Percentiles rank a stretch among this genome's conserved stretches.
These are phyloP conservation scores for Drosophila arizonae DNA, from an alignment of 1,140 invertebrate genomes.

Conservation along the genomic window DNA sequence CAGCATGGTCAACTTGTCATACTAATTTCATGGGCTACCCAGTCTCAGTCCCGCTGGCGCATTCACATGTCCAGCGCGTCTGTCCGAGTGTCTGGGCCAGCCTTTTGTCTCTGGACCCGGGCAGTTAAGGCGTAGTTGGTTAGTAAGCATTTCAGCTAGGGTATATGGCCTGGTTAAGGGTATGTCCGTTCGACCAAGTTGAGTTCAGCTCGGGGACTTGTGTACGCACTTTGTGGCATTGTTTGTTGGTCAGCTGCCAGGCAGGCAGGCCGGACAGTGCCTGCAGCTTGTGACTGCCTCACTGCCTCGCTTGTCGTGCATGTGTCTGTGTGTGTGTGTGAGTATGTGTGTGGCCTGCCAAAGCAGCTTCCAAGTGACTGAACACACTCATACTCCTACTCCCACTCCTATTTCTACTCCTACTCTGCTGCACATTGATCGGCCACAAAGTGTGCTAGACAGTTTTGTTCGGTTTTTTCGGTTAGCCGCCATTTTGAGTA, in stretches of 20 bases:
- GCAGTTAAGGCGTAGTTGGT: constrained; percentile 24
- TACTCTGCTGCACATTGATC: constrained; percentile 46
- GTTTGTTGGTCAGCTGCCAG: constrained; percentile 23
- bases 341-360: constrained; percentile 38
- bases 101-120: constrained; percentile 39
- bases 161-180: not conserved
- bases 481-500: constrained; percentile 39
- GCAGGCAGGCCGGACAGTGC: constrained; percentile 31
- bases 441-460: constrained; percentile 62
- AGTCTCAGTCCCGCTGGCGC: not conserved
- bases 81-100: not conserved
- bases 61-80: not conserved
- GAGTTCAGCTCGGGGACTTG: constrained; percentile 33
- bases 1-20: constrained; percentile 69
- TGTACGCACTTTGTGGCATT: constrained; percentile 54
- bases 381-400: constrained; percentile 20
- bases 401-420: not conserved
- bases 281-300: constrained; percentile 26
- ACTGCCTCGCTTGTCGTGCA: constrained; percentile 20
- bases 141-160: not conserved
- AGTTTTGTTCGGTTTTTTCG: constrained; percentile 40
- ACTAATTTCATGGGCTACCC: constrained; percentile 61
- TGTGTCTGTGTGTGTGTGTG: constrained; percentile 23
- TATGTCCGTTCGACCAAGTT: constrained; percentile 12
- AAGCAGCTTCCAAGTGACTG: constrained; percentile 66